Conservation (phyloP, 1,140 invertebrate genomes). For the Trialeurodes vaporariorum region DNA sequence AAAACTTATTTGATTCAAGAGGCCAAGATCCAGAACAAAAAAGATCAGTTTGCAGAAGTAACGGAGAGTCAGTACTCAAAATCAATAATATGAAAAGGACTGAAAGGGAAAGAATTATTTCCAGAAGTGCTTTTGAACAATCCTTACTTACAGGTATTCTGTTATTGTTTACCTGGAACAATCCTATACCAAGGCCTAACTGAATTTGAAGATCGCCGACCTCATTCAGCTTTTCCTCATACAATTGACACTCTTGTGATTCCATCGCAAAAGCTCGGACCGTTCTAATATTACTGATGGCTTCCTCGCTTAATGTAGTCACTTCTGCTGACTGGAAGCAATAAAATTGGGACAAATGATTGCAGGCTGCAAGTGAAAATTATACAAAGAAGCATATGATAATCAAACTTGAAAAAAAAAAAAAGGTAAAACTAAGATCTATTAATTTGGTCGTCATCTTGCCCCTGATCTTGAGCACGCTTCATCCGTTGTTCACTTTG, state of each 20-base stretch:
- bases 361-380: too few species aligned
- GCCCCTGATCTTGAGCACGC: too few species aligned
- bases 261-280: conserved; percentile 88
- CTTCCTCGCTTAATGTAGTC: conserved; percentile 82
- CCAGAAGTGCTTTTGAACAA: too few species aligned
- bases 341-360: too few species aligned
- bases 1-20: too few species aligned
- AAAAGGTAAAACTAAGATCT: too few species aligned
- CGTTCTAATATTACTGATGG: conserved; percentile 81
- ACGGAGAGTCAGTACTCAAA: background rate
- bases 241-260: conserved; percentile 61
- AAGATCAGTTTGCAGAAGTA: conserved; percentile 1
- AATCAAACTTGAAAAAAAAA: too few species aligned
- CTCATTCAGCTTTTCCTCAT: conserved; percentile 56
- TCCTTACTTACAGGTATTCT: background rate
- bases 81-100: background rate
- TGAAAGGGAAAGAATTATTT: background rate
- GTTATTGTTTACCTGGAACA: conserved; percentile 51
- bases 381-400: too few species aligned
- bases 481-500: too few species aligned
- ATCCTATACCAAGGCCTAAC: conserved; percentile 79
- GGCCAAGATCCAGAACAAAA: too few species aligned
- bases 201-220: conserved; percentile 57
- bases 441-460: too few species aligned
- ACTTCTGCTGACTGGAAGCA: conserved; percentile 57